Base-by-base conservation (phyloP, 1,140 invertebrate genomes). In the Sitophilus oryzae region DNA sequence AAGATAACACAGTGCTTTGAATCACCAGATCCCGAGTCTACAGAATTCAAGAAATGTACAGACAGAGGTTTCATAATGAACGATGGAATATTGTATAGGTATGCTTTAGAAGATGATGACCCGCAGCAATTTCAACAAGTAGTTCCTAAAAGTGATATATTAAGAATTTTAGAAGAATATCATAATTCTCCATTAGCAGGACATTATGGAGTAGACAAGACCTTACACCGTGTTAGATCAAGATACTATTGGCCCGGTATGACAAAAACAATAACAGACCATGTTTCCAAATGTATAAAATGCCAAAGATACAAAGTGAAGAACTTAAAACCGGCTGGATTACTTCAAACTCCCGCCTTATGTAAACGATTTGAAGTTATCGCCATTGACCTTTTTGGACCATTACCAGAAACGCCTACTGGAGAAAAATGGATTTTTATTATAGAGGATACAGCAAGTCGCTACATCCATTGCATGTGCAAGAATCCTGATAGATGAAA, bases 331-430 rank as follows among this genome's bases (percentile, higher is more conserved):
- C 61, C 66, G 0, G 58, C 60, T 0, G 66, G 66, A 10, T 42
- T 70, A 9, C 34, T 66, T 10, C 66, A 68, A 52, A 65, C 66
- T 0, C 47, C 58, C 0, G 47, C 52, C 2, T 9, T 54, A 16
- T 22, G 15, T n/a, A 55, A 62, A 44, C 19, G 66, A 19, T 64
- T 64, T 62, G 62, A 60, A 62, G 61, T 58, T 49, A 54, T 63
- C 60, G 66, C 66, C 59, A 47, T 69, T 0, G 67, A 70, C 43
- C 46, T 55, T 14, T 52, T 64, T 44, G 58, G 58, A 25, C 61
- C 53, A 1, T 40, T 64, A 15, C 59, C 51, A 11, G 25, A 20
- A 22, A 43, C 40, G 8, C n/a, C n/a, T n/a, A 23, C 20, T 16
- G 52, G 49, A 41, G 20, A 52, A n/a, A 30, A 35, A 45, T 64